Percentiles rank a stretch among this genome's conserved stretches.
Evolutionary conservation across 1,140 invertebrate genomes (phyloP).

Genomic region (Schlechtendalia chinensis): DNA sequence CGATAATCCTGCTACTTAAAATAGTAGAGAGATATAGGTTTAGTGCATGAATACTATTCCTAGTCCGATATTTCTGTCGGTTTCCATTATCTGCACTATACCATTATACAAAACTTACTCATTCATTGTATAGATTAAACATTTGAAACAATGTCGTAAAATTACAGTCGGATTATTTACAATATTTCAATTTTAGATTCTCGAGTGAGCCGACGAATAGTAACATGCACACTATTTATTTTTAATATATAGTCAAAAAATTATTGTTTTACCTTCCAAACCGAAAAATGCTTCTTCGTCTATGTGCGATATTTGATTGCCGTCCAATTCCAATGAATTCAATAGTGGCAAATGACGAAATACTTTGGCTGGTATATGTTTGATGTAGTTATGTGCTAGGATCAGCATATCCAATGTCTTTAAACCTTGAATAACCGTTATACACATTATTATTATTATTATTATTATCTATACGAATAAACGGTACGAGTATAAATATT

Average conservation of each 20-base stretch:
- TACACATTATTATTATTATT: background rate
- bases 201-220: no score
- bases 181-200: background rate
- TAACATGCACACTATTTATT: background rate
- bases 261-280: conserved; percentile 69
- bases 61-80: no score
- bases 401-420: conserved; percentile 76
- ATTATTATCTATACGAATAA: no score
- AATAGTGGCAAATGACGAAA: conserved; percentile 75
- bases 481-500: no score
- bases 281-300: conserved; percentile 80
- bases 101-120: no score
- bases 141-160: no score
- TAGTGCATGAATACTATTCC: no score
- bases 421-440: conserved; percentile 62
- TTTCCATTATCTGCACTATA: no score
- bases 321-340: conserved; percentile 82
- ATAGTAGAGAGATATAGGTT: no score
- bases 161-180: no score
- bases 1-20: no score
- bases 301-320: conserved; percentile 75
- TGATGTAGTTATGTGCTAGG: conserved; percentile 78
- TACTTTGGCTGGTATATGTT: conserved; percentile 72
- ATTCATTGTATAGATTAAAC: no score
- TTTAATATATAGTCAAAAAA: background rate